Base-by-base conservation (phyloP, 2,797 vertebrate species). In the Sebastes cheni region DNA sequence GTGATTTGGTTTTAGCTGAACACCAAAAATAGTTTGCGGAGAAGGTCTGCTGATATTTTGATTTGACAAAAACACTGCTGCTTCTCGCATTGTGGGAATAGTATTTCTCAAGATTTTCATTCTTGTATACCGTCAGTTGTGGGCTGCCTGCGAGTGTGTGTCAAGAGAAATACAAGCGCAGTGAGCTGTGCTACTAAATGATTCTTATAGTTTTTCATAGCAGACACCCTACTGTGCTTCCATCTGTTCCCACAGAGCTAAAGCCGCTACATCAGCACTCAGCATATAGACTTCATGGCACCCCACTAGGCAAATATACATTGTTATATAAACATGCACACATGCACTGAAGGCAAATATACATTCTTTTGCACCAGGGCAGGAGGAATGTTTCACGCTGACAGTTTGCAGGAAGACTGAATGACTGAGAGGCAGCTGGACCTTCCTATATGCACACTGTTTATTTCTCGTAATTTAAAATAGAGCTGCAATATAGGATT, bases 281-380 rank as follows among this genome's bases (percentile, higher is more conserved):
- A 46, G 87, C 60, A 72, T 86, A 86, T 61, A 90, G 86, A 81
- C 91, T 89, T 81, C 85, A 84, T 79, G 77, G 74, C 86, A 81
- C 86, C 90, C 83, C 71, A 29, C 88, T 77, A 79, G 55, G 84
- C 85, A 95, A 93, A 94, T 92, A 95, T 86, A 88, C 91, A 88
- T 89, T 90, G 70, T 91, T 86, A 77, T 75, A 85, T 88, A 92
- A 89, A 89, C 88, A 90, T 64, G 56, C 80, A 82, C 79, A 68
- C 68, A 69, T 78, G 58, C 74, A 56, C 80, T 81, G 39, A 85
- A 79, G 52, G 79, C 68, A 91, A 90, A 90, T 88, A 89, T 87
- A 79, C 86, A 86, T 91, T 91, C 76, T 85, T 88, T 52, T 84
- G 32, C 72, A 78, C 34, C 6, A 20, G 22, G 60, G 39, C 69